Evolutionary conservation across 2,113 vertebrate genomes (phyloP).

Genomic region (Elanoides forficatus): DNA sequence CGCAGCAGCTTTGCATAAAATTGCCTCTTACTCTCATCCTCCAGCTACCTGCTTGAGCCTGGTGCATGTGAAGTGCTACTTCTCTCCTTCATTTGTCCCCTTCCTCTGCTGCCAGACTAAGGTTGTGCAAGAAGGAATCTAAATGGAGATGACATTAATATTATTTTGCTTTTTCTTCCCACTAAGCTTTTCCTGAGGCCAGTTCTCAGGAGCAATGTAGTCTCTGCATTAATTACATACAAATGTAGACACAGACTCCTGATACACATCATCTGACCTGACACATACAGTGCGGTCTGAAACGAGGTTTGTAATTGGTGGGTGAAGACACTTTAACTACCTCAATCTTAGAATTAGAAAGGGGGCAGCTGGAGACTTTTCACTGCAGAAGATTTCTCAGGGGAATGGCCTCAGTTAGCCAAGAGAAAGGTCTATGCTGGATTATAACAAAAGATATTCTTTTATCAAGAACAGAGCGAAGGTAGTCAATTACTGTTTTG

Average conservation of each 20-base stretch:
- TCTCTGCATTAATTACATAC: background rate
- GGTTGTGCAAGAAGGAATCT: background rate
- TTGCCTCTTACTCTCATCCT: fast-evolving
- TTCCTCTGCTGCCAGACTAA: background rate
- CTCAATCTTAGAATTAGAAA: background rate
- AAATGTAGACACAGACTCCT: background rate
- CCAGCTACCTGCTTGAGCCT: background rate
- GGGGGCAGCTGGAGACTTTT: background rate
- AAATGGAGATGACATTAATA: background rate
- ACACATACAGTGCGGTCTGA: background rate
- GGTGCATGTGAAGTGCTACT: background rate
- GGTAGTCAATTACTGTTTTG: background rate
- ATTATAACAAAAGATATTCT: background rate
- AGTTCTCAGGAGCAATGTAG: background rate
- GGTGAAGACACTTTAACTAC: background rate
- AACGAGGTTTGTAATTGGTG: background rate
- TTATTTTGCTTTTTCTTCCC: background rate
- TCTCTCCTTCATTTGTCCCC: background rate
- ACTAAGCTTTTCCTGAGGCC: background rate
- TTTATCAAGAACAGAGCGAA: background rate
- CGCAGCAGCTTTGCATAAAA: background rate
- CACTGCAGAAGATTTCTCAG: background rate
- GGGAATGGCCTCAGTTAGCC: background rate
- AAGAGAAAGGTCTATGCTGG: background rate
- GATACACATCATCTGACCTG: background rate